Evolutionary conservation across 2,888 invertebrate species (phyloP), one percentile per base, ranked within the genome.

Genomic region (Caenorhabditis sp.): DNA sequence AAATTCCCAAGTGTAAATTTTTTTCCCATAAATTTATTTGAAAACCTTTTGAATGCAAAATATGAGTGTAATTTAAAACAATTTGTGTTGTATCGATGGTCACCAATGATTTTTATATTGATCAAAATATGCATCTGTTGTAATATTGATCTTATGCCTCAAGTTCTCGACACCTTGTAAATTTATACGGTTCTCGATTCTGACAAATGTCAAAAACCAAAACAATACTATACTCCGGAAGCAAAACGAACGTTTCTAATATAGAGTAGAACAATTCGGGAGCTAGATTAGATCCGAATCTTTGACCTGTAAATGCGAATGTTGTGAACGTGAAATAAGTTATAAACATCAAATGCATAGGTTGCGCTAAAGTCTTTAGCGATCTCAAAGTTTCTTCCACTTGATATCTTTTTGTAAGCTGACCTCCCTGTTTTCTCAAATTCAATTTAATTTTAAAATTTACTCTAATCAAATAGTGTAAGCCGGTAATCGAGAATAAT

Each of bases 1-100:
- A n/a, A 77, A 78, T 43, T 43, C 53, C 8, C 50, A 56, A 56
- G 5, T 56, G 56, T 56, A 23, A 56, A 8, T 26, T 26, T 56
- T 8, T 17, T 10, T 10, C 10, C 36, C 7, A 10, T 12, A n/a
- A 50, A 50, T 10, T 50, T 50, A 50, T 50, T 50, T 50, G n/a
- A n/a, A n/a, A n/a, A n/a, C n/a, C n/a, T n/a, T n/a, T n/a, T n/a
- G n/a, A n/a, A n/a, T n/a, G n/a, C n/a, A n/a, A n/a, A n/a, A n/a
- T n/a, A n/a, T n/a, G n/a, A n/a, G n/a, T n/a, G n/a, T n/a, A n/a
- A n/a, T n/a, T n/a, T n/a, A n/a, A n/a, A n/a, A n/a, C n/a, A n/a
- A n/a, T n/a, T n/a, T n/a, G n/a, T n/a, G n/a, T n/a, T n/a, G n/a
- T n/a, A n/a, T n/a, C n/a, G n/a, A 50, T 50, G 3, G 5, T 43